Evolutionary conservation across 2,888 invertebrate species (phyloP).

Genomic region (Acanthoscelides obtectus): DNA sequence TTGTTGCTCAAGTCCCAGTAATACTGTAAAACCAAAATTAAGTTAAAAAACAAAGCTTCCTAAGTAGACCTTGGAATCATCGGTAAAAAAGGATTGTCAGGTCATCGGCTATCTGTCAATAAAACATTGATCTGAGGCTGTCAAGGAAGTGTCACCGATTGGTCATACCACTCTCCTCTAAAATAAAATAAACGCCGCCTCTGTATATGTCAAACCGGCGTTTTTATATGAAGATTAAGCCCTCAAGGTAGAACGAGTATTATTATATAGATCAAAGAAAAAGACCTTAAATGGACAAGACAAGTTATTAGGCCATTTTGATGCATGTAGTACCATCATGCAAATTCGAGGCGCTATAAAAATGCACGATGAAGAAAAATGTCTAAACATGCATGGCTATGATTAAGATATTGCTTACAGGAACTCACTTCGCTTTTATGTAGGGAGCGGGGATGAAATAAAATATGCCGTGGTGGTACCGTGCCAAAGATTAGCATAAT

Average conservation of each 20-base stretch:
- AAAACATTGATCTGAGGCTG: too few relatives aligned
- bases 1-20: too few relatives aligned
- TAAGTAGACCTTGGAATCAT: too few relatives aligned
- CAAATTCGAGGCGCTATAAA: background rate
- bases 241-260: background rate
- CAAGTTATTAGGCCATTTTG: background rate
- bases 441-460: too few relatives aligned
- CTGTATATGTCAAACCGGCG: background rate
- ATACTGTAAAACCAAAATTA: too few relatives aligned
- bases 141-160: too few relatives aligned
- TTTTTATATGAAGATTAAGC: background rate
- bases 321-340: background rate
- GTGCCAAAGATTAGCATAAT: background rate
- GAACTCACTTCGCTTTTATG: too few relatives aligned
- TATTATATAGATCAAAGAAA: background rate
- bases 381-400: background rate
- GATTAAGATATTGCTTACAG: background rate
- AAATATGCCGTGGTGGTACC: background rate
- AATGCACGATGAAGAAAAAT: background rate
- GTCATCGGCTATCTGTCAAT: too few relatives aligned
- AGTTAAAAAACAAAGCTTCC: too few relatives aligned
- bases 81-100: too few relatives aligned
- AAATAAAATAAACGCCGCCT: background rate
- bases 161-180: too few relatives aligned
- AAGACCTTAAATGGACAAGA: background rate